Percentiles rank a stretch among this genome's conserved stretches.
phyloP scores from a whole-genome alignment of 2,888 invertebrate genomes.

The Trachelus stipa region DNA sequence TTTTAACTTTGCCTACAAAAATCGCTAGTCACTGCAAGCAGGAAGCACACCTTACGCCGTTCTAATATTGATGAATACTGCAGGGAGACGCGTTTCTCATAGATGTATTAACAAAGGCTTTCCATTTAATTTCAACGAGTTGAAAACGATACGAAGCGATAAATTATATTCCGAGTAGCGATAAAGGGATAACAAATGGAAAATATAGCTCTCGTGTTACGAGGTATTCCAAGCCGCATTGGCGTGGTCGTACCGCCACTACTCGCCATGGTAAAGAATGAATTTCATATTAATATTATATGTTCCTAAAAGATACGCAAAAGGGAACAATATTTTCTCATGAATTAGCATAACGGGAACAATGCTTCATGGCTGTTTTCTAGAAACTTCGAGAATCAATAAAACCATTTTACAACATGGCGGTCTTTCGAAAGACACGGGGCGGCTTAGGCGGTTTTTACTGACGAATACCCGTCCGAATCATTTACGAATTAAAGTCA shows the following conservation, averaged over 20 bases:
- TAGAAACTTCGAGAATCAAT: slow-evolving; percentile 66
- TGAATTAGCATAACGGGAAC: not conserved
- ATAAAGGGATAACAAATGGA: not conserved
- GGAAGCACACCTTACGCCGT: not conserved
- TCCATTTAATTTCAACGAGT: not conserved
- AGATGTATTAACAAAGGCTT: not conserved
- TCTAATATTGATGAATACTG: not conserved
- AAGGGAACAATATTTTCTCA: not conserved
- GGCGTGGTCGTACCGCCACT: not conserved
- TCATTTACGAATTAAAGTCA: not conserved
- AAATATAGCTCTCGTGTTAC: not conserved
- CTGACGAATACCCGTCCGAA: not conserved
- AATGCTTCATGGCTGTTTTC: slow-evolving; percentile 31
- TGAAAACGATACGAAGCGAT: not conserved
- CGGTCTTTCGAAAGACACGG: slow-evolving; percentile 54
- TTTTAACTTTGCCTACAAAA: not conserved
- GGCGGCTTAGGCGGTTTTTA: slow-evolving; percentile 33
- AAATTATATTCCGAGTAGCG: not conserved
- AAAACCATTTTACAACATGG: slow-evolving; percentile 63
- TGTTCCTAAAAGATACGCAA: not conserved
- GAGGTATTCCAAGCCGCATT: not conserved
- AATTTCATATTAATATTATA: not conserved
- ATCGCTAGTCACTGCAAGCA: not conserved
- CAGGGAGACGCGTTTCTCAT: not conserved
- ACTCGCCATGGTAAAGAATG: not conserved